Conservation (phyloP, 2,113 vertebrate species). For the Rhipidura dahli region DNA sequence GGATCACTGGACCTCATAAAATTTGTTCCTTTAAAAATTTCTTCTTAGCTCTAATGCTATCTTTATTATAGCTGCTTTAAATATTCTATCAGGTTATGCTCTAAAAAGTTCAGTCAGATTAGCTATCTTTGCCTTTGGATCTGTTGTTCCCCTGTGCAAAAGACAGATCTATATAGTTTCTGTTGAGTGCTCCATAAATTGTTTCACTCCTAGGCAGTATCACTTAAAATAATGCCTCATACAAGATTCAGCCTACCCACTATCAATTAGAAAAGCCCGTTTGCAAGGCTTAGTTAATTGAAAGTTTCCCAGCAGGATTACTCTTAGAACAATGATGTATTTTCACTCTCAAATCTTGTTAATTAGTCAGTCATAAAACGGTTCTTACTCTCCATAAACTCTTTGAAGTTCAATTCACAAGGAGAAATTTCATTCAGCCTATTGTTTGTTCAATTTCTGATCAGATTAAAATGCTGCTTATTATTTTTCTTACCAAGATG, state of each 20-base stretch:
- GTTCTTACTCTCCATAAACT: background rate
- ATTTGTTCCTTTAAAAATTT: background rate
- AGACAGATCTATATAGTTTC: background rate
- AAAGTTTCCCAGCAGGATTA: background rate
- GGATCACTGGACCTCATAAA: background rate
- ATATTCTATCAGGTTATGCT: background rate
- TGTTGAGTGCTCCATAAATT: background rate
- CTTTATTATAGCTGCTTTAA: background rate
- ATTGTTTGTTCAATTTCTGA: background rate
- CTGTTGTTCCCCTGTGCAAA: background rate
- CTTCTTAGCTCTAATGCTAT: background rate
- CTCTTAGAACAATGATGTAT: background rate
- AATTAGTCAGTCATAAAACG: background rate
- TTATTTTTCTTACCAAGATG: background rate
- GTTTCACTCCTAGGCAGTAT: background rate
- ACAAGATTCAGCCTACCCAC: background rate
- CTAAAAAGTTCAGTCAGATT: background rate
- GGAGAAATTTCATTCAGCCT: background rate
- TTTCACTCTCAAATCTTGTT: background rate
- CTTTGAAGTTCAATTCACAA: background rate
- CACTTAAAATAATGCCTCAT: background rate
- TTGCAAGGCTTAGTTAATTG: constrained; percentile 7
- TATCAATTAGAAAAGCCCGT: background rate
- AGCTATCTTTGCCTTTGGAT: background rate
- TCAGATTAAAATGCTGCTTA: background rate